Conservation (phyloP, 2,888 invertebrate species). For the Charanyca ferruginea region DNA sequence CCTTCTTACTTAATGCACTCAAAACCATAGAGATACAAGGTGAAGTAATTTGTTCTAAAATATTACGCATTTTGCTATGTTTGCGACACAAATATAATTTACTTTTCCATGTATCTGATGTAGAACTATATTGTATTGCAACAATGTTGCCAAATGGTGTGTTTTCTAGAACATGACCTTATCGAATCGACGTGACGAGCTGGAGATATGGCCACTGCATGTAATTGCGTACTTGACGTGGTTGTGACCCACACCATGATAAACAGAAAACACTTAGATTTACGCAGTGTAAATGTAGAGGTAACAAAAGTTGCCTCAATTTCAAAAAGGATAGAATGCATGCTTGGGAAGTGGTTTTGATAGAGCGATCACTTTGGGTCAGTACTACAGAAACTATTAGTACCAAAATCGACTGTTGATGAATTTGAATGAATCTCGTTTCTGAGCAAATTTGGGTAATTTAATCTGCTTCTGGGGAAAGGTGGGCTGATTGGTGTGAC, state of each 20-base stretch:
- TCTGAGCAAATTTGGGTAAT: no score
- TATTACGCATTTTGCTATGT: conserved; percentile 16
- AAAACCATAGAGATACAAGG: conserved; percentile 24
- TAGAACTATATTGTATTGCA: conserved; percentile 43
- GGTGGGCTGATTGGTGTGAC: no score
- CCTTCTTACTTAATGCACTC: conserved; percentile 6
- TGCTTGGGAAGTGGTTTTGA: no score
- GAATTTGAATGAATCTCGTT: no score
- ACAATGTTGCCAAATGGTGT: conserved; percentile 49
- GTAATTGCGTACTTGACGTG: conserved; percentile 42
- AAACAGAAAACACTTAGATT: conserved; percentile 1
- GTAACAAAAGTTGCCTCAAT: no score
- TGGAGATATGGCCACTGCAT: conserved; percentile 48
- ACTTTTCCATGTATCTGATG: conserved; percentile 44
- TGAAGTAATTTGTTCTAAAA: conserved; percentile 26
- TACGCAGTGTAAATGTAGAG: no score
- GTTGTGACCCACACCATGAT: conserved; percentile 44
- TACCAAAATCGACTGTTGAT: no score
- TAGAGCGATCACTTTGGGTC: no score
- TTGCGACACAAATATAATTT: conserved; percentile 40
- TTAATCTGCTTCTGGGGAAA: no score
- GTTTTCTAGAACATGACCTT: conserved; percentile 64
- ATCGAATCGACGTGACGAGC: conserved; percentile 60
- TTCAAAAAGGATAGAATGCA: no score
- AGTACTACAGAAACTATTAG: no score